A percentile compares a stretch with the other conserved stretches of the same genome.
phyloP scores from a whole-genome alignment of 1,140 invertebrate genomes.

The Lordiphosa stackelbergi region DNA sequence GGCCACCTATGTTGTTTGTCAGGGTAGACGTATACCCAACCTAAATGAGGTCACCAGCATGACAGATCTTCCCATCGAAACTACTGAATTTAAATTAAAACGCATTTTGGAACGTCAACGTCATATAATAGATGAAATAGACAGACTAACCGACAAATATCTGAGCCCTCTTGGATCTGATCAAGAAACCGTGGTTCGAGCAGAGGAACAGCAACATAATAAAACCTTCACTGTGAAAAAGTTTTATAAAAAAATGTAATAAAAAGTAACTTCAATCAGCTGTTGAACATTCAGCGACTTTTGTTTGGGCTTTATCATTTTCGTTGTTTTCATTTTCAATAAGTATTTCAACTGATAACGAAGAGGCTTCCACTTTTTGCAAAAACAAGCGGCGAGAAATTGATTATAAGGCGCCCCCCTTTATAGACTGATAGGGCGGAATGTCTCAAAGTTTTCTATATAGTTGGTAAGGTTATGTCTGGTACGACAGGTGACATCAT shows the following conservation, averaged over 20 bases:
- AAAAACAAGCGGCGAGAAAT: slow-evolving; percentile 10
- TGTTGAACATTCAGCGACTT: background rate
- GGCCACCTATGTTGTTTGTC: no score
- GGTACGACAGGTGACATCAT: no score
- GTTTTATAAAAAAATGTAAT: no score
- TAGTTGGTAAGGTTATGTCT: no score
- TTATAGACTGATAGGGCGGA: no score
- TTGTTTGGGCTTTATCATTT: slow-evolving; percentile 22
- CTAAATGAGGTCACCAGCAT: slow-evolving; percentile 6
- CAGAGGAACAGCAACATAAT: no score
- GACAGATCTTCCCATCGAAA: no score
- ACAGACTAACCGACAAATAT: background rate
- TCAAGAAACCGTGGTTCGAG: no score
- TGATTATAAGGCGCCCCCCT: slow-evolving; percentile 3
- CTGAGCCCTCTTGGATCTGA: no score
- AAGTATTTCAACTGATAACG: slow-evolving; percentile 23
- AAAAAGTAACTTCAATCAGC: background rate
- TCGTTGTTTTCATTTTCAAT: slow-evolving; percentile 12
- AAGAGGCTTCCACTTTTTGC: background rate
- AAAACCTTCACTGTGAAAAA: no score
- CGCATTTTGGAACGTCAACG: slow-evolving; percentile 9
- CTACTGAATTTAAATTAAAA: background rate
- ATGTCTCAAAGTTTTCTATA: no score
- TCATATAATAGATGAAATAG: slow-evolving; percentile 3
- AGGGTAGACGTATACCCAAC: no score